Evolutionary conservation across 1,140 invertebrate species (phyloP).

Genomic region (Psilanteris sp.): DNA sequence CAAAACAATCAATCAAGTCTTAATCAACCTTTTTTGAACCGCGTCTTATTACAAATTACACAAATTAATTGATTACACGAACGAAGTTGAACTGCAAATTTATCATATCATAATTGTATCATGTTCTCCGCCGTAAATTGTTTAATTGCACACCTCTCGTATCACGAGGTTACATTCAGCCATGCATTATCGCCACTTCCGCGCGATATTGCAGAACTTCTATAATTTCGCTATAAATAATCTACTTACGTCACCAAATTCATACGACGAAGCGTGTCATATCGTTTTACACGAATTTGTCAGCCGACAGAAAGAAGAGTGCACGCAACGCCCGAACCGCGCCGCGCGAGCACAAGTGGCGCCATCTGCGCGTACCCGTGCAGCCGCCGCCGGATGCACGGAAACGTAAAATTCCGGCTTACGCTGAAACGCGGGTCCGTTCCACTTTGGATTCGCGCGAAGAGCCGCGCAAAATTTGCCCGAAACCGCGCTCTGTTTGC

Average conservation of each 20-base stretch:
- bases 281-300: slow-evolving; percentile 13
- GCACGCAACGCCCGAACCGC: not conserved
- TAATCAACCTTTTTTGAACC: too few relatives aligned
- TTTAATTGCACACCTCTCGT: slow-evolving; percentile 15
- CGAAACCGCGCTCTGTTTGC: too few relatives aligned
- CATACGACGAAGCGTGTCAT: slow-evolving; percentile 14
- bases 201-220: not conserved
- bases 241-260: not conserved
- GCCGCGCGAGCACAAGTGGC: not conserved
- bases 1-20: too few relatives aligned
- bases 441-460: too few relatives aligned
- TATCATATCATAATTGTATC: too few relatives aligned
- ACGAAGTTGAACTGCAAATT: too few relatives aligned
- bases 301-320: not conserved
- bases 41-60: too few relatives aligned
- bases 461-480: too few relatives aligned
- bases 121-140: not conserved
- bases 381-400: too few relatives aligned
- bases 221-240: slow-evolving; percentile 19
- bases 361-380: not conserved
- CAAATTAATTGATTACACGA: too few relatives aligned
- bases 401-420: too few relatives aligned
- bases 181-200: slow-evolving; percentile 8
- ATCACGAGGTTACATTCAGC: slow-evolving; percentile 13
- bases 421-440: too few relatives aligned